A percentile compares a stretch with the other conserved stretches of the same genome.
Evolutionary conservation across 2,113 vertebrate species (phyloP).

Genomic region (Brachypodius melanocephalos): DNA sequence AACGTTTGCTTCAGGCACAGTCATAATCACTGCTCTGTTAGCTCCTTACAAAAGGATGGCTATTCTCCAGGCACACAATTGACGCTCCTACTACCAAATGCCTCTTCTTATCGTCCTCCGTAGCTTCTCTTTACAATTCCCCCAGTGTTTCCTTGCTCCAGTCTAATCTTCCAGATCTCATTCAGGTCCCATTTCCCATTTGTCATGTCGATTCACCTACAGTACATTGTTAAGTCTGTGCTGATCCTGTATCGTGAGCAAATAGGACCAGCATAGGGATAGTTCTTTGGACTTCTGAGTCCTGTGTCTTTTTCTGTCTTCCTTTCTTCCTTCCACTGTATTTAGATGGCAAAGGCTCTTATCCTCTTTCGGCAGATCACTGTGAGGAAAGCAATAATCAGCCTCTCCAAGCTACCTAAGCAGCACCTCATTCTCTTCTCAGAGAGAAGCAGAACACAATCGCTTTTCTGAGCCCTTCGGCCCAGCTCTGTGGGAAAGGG

Average conservation of each 20-base stretch:
- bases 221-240: background rate
- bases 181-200: background rate
- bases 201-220: background rate
- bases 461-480: background rate
- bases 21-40: slow-evolving; percentile 13
- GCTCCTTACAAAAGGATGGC: slow-evolving; percentile 12
- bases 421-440: background rate
- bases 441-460: background rate
- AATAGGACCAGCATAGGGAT: background rate
- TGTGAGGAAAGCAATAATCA: background rate
- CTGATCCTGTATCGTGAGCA: background rate
- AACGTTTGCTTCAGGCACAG: background rate
- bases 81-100: background rate
- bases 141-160: background rate
- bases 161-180: background rate
- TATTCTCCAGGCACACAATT: background rate
- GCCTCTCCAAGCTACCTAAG: background rate
- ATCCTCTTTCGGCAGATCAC: background rate
- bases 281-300: background rate
- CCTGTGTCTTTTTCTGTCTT: background rate
- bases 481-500: background rate
- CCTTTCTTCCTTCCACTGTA: background rate
- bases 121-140: background rate
- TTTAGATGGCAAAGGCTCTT: background rate
- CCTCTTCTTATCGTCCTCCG: background rate